Base-by-base conservation (phyloP, 2,797 vertebrate genomes). In the Malacoctenus gilli region DNA sequence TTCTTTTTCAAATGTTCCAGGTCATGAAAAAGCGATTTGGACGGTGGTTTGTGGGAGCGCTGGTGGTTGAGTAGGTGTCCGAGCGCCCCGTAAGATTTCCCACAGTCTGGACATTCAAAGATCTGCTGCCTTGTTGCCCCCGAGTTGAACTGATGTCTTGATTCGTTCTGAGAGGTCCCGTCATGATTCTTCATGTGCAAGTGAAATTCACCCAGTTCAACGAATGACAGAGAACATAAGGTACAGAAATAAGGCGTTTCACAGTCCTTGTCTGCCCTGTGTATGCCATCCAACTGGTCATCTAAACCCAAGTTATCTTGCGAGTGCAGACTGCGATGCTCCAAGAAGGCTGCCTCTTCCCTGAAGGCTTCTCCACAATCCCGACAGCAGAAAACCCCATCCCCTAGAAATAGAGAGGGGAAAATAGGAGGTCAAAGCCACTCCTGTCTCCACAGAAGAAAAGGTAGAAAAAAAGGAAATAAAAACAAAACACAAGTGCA, bases 51-150 rank as follows among this genome's bases (percentile, higher is more conserved):
- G 87, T 93, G 92, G 20, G 89, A 86, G 10, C 91, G 91, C 54
- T 89, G 83, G 78, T 93, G 92, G 72, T 93, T 93, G 28, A 93
- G 90, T 56, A 89, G 90, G 65, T 91, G 87, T 55, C 90, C 92
- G 0, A 90, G 34, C 15, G 84, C 69, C 4, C 61, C 52, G 34
- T 89, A 93, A 12, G 76, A 83, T 72, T 92, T 93, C 11, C 91
- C 91, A 65, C 92, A 93, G n/a, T 92, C 91, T 52, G 74, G 54
- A 69, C 92, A 93, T 79, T 91, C 75, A 55, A 85, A 93, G 20
- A 60, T 34, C 3, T 72, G 84, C 14, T 82, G 87, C 54, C 84
- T 91, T 6, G 60, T 40, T 32, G 52, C 54, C 23, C 57, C 58
- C 46, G 72, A 35, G 41, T 59, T 65, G 5, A 37, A 51, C 10